A percentile compares a stretch with the other conserved stretches of the same genome.
Conservation (phyloP, 2,797 vertebrate species). For the Passerculus sandwichensis region DNA sequence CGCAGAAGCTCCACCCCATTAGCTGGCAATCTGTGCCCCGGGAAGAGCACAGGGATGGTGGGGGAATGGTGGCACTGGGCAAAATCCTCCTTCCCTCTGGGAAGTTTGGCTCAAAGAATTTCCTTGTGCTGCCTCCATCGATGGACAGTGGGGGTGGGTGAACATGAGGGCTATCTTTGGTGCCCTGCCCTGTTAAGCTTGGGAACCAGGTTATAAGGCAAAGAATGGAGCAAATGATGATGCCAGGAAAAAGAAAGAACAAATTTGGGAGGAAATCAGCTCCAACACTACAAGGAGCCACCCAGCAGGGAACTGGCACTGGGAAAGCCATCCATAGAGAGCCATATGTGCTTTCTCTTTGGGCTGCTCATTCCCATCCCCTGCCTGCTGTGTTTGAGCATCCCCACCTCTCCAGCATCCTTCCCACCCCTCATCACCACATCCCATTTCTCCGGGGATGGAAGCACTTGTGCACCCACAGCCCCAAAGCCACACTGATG, state of each 20-base stretch:
- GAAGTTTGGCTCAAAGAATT: background rate
- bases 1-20: conserved; percentile 79
- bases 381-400: background rate
- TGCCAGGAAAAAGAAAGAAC: background rate
- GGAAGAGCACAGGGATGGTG: background rate
- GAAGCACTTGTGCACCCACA: rapidly evolving
- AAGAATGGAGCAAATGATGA: background rate
- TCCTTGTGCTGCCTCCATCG: background rate
- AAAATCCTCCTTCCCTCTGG: background rate
- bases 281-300: background rate
- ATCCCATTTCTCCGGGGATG: background rate
- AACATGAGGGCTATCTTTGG: rapidly evolving
- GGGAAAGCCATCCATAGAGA: background rate
- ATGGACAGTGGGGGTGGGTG: rapidly evolving
- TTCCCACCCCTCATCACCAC: background rate
- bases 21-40: conserved; percentile 62
- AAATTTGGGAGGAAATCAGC: background rate
- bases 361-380: background rate
- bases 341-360: rapidly evolving
- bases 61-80: background rate
- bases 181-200: rapidly evolving
- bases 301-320: rapidly evolving
- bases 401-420: background rate
- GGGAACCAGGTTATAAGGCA: background rate
- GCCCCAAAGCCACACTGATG: rapidly evolving